Evolutionary conservation across 2,797 vertebrate species (phyloP).

Genomic region (Myripristis jacobus): DNA sequence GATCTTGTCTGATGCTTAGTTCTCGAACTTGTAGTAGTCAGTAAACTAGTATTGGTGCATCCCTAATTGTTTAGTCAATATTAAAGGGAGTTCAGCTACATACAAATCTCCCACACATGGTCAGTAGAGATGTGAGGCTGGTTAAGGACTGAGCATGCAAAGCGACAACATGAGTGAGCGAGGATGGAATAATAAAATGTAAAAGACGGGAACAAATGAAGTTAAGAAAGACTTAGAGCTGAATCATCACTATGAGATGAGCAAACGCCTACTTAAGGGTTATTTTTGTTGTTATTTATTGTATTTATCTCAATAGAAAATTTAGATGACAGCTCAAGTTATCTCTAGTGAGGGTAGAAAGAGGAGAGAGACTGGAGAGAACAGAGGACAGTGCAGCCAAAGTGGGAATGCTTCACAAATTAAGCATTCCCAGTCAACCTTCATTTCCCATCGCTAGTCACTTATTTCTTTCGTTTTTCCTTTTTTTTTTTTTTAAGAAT

Average conservation of each 20-base stretch:
- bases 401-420: slow-evolving; percentile 22
- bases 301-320: slow-evolving; percentile 69
- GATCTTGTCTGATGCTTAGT: no score
- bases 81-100: slow-evolving; percentile 2
- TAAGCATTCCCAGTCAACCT: slow-evolving; percentile 49
- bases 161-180: background rate
- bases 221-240: background rate
- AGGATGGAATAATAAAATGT: slow-evolving; percentile 2
- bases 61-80: slow-evolving; percentile 9
- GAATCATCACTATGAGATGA: slow-evolving; percentile 23
- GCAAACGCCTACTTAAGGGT: slow-evolving; percentile 35
- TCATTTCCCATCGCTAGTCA: slow-evolving; percentile 47
- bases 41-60: background rate
- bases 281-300: slow-evolving; percentile 73
- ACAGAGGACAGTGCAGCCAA: slow-evolving; percentile 33
- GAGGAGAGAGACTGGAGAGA: slow-evolving; percentile 16
- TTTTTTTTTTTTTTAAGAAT: slow-evolving; percentile 20
- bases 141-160: slow-evolving; percentile 19
- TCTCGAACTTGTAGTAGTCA: background rate
- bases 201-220: slow-evolving; percentile 12
- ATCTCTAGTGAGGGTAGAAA: slow-evolving; percentile 29
- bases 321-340: slow-evolving; percentile 24
- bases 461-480: slow-evolving; percentile 34
- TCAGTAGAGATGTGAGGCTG: slow-evolving; percentile 34
- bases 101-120: slow-evolving; percentile 8